Evolutionary conservation across 2,888 invertebrate genomes (phyloP).

Genomic region (Notodonta dromedarius): DNA sequence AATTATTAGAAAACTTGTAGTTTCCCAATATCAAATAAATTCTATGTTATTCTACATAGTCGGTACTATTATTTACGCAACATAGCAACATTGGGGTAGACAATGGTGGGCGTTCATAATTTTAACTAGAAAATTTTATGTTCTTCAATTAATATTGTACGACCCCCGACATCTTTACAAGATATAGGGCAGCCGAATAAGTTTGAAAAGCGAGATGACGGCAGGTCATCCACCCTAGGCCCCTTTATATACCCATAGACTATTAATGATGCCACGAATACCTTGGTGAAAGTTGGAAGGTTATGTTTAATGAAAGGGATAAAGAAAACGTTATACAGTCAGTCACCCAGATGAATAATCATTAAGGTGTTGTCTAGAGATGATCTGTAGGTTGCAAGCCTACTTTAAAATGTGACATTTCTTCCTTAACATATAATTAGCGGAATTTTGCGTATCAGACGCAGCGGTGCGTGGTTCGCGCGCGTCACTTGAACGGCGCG

Average conservation of each 20-base stretch:
- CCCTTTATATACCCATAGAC: background rate
- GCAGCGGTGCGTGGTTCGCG: constrained; percentile 10
- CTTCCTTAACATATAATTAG: background rate
- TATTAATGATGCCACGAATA: background rate
- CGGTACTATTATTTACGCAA: too few species aligned
- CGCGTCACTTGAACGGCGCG: constrained; percentile 5
- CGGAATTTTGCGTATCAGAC: constrained; percentile 16
- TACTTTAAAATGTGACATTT: background rate
- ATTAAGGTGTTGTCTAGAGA: too few species aligned
- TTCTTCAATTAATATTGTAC: background rate
- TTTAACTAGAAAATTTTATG: background rate
- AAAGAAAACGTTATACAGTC: background rate
- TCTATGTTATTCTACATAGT: too few species aligned
- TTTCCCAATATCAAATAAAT: too few species aligned
- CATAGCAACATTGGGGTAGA: too few species aligned
- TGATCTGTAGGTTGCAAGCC: too few species aligned
- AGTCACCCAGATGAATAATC: too few species aligned
- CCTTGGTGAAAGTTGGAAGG: background rate
- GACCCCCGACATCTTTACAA: background rate
- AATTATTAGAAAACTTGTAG: too few species aligned
- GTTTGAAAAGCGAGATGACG: background rate
- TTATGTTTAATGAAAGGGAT: background rate
- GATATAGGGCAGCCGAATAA: background rate
- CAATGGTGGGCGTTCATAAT: too few species aligned
- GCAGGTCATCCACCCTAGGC: background rate